phyloP scores from a whole-genome alignment of 64 coral and sea anemone genomes.

The Actinia tenebrosa region DNA sequence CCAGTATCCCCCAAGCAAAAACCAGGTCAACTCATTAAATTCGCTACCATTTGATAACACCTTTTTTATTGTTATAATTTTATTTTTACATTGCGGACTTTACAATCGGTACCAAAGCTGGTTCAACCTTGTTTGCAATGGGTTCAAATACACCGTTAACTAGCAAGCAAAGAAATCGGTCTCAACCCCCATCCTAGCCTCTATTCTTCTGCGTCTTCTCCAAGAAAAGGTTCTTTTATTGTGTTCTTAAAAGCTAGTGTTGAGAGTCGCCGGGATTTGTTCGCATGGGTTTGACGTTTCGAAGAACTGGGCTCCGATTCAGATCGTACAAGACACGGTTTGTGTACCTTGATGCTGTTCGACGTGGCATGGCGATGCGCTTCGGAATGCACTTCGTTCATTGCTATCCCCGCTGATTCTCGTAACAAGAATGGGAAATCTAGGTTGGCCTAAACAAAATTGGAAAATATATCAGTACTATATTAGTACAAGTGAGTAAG shows the following conservation, averaged over 20 bases:
- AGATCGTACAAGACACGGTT: not conserved
- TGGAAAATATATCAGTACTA: not conserved
- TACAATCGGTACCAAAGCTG: no score
- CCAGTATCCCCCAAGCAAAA: no score
- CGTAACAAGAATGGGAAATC: not conserved
- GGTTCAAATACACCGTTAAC: no score
- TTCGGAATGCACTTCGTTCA: not conserved
- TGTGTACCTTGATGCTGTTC: not conserved
- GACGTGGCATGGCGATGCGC: not conserved
- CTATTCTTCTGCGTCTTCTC: no score
- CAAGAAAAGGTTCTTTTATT: not conserved
- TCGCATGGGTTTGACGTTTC: not conserved
- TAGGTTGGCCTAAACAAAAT: not conserved
- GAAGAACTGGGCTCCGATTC: not conserved
- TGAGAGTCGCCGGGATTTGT: not conserved
- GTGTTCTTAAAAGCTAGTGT: not conserved
- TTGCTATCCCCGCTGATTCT: not conserved
- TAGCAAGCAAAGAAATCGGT: no score
- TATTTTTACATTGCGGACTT: no score
- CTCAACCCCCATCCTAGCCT: no score
- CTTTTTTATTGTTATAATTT: no score
- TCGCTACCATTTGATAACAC: no score
- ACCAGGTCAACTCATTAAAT: no score
- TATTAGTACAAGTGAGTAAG: no score
- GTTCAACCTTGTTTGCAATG: no score